These are phyloP conservation scores for Megalopta genalis DNA, from an alignment of 1,140 invertebrate species.

Conservation along the genomic window DNA sequence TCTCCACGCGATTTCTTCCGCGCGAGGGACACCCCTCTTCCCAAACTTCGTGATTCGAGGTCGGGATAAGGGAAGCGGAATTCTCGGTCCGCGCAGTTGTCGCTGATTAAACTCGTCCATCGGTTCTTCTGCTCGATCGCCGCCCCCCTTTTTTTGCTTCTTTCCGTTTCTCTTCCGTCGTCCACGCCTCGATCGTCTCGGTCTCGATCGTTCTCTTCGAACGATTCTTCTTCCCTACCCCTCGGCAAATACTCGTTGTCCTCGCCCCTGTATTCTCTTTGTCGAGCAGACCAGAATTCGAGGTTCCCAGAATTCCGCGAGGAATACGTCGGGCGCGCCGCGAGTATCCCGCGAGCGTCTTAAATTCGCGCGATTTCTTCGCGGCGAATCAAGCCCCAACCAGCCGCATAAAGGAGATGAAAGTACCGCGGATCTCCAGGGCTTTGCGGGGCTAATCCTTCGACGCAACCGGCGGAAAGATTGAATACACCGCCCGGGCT, in stretches of 20 bases:
- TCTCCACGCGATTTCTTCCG: conserved; percentile 6
- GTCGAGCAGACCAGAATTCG: not conserved
- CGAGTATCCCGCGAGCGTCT: conserved; percentile 35
- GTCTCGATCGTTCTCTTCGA: no score
- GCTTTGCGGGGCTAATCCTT: conserved; percentile 10
- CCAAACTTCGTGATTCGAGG: conserved; percentile 1
- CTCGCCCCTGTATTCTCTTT: not conserved
- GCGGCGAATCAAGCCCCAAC: conserved; percentile 29
- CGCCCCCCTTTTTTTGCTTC: not conserved
- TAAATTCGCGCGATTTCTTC: conserved; percentile 42
- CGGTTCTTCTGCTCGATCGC: conserved; percentile 50
- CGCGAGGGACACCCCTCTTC: not conserved
- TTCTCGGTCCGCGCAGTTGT: not conserved
- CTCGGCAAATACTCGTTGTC: not conserved
- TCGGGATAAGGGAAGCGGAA: conserved; percentile 10
- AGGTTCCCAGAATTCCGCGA: not conserved
- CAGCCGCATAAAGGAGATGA: conserved; percentile 24
- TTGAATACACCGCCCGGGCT: conserved; percentile 4
- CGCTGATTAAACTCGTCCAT: conserved; percentile 46
- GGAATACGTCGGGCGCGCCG: not conserved
- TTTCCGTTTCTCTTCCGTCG: not conserved
- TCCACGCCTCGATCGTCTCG: no score
- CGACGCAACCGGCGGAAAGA: conserved; percentile 5
- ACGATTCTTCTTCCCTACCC: not conserved
- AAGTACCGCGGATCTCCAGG: conserved; percentile 16